Evolutionary conservation across 2,113 vertebrate species (phyloP), one percentile per base, ranked within the genome.

Genomic region (Stegastes partitus): DNA sequence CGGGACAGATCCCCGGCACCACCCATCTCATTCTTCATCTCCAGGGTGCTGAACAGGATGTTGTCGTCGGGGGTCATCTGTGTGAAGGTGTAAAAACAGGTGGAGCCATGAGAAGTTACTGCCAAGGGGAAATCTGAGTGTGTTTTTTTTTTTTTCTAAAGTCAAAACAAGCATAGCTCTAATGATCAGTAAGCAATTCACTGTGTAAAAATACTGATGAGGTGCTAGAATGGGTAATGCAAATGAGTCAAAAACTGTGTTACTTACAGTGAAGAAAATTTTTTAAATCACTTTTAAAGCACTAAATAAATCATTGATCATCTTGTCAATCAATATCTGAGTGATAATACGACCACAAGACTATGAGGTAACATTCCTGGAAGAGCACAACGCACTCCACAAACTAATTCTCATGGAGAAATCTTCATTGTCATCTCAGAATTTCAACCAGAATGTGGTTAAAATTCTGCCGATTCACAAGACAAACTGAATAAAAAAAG

Each of bases 21-120:
- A 21, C 96, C 97, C 97, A 99, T 98, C 92, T 99, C 98, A 0
- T 99, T 99, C 93, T 99, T 99, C 86, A 99, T 99, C 93, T 99
- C 98, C 23, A 99, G 95, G 0, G 96, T 97, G 93, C 96, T 98
- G 93, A 99, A 95, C 77, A 99, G 95, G 90, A 99, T 99, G 73
- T 98, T 99, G 94, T 99, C 98, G 0, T 99, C 97, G 0, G 98
- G 96, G 67, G 97, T 97, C 97, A 99, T 99, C 98, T 99, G 93
- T 25, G 73, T 81, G 76, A 83, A 88, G 83, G 84, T 54, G 68
- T 68, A 88, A 83, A 82, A 64, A 91, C 72, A 91, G 70, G 83
- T 58, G 75, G 56, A 87, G 82, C 82, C 84, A 89, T 90, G 83
- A 93, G 86, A 88, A 77, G 81, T 88, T 89, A 89, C 83, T 83